A percentile compares a stretch with the other conserved stretches of the same genome.
phyloP scores from a whole-genome alignment of 2,113 vertebrate genomes.

The Pseudorectes ferrugineus region DNA sequence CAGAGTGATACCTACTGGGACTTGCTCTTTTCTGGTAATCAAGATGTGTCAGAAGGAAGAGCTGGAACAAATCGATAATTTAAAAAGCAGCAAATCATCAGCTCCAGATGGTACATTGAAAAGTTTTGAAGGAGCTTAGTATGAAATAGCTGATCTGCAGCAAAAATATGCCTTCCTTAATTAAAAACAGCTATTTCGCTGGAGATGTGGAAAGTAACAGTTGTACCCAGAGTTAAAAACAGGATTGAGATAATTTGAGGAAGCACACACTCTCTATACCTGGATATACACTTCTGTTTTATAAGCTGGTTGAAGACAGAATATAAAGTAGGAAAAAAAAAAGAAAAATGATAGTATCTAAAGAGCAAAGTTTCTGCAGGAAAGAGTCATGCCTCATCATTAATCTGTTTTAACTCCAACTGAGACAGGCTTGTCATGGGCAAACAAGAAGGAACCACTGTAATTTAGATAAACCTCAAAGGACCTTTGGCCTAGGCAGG shows the following conservation, averaged over 20 bases:
- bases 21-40: slow-evolving; percentile 56
- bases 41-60: slow-evolving; percentile 56
- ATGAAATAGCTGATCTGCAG: slow-evolving; percentile 23
- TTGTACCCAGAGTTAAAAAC: background rate
- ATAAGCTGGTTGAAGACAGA: background rate
- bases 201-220: background rate
- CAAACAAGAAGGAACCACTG: background rate
- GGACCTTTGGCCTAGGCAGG: background rate
- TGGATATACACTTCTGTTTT: background rate
- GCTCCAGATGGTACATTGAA: slow-evolving; percentile 48
- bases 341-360: background rate
- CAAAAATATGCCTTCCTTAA: slow-evolving; percentile 22
- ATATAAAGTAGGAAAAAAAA: background rate
- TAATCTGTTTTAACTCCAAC: background rate
- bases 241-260: background rate
- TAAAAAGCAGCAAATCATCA: slow-evolving; percentile 49
- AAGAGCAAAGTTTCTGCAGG: background rate
- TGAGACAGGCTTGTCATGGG: background rate
- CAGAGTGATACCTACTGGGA: slow-evolving; percentile 36
- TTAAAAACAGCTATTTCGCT: background rate
- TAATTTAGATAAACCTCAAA: background rate
- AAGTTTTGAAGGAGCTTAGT: slow-evolving; percentile 9
- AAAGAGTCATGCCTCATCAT: background rate
- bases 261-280: background rate
- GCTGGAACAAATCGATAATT: slow-evolving; percentile 60